Evolutionary conservation across 2,797 vertebrate species (phyloP).

Genomic region (Megaceryle alcyon): DNA sequence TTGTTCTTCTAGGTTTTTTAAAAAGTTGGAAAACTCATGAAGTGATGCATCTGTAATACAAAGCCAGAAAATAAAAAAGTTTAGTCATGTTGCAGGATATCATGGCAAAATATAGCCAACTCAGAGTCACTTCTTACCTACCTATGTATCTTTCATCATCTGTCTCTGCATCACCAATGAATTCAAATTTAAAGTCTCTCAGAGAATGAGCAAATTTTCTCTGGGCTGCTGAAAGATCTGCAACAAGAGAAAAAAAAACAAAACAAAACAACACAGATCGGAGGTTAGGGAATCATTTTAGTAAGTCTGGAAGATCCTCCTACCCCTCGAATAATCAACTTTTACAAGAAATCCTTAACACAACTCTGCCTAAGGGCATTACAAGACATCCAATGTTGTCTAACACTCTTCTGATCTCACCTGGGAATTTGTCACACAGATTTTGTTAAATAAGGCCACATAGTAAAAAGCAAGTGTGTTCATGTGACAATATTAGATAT

Average conservation of each 20-base stretch:
- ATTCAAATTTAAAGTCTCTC: slow-evolving; percentile 96
- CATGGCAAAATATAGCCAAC: not conserved
- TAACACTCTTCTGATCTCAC: not conserved
- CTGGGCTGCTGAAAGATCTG: slow-evolving; percentile 92
- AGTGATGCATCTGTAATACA: slow-evolving; percentile 90
- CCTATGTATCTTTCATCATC: slow-evolving; percentile 96
- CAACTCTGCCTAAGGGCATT: not conserved
- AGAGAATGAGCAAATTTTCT: slow-evolving; percentile 94
- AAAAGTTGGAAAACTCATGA: slow-evolving; percentile 93
- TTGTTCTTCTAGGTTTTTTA: slow-evolving; percentile 96
- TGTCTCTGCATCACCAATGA: slow-evolving; percentile 96
- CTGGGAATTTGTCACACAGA: not conserved
- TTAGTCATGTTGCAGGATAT: not conserved
- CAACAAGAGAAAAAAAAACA: slow-evolving; percentile 41
- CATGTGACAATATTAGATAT: not conserved
- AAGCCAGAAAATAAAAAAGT: not conserved
- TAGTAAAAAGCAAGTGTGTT: not conserved
- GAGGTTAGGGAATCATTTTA: not conserved
- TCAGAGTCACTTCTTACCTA: slow-evolving; percentile 68
- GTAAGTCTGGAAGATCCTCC: not conserved
- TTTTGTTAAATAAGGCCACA: not conserved
- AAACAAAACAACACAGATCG: not conserved
- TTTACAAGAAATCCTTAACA: not conserved
- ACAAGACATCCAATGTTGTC: not conserved
- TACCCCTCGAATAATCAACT: not conserved